Base-by-base conservation (phyloP, 2,888 invertebrate species). In the Apotomis capreana region DNA sequence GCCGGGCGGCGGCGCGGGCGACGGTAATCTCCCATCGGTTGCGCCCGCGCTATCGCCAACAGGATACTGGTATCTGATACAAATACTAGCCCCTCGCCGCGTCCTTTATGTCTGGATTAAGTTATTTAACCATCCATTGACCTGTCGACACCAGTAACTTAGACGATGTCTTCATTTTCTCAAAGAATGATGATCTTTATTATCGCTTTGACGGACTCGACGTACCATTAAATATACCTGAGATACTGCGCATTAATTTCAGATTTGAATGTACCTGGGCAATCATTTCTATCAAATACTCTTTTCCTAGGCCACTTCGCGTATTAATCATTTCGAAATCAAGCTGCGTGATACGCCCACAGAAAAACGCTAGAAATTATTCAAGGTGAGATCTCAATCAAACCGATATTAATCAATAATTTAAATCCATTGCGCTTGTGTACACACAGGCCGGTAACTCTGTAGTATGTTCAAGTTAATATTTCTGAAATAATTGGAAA, bases 91-190 rank as follows among this genome's bases (percentile, higher is more conserved):
- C 81, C 77, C 77, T 77, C 80, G 76, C 75, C 76, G 77, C 79
- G 81, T 84, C 82, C 86, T 87, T 86, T 85, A 85, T 83, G 79
- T 79, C 78, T 74, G 63, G 82, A 87, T 87, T 81, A 86, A 88
- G 87, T 83, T 86, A 86, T 88, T 86, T 81, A 78, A 79, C 78
- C 78, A 76, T 78, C 78, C 78, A 84, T 83, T 81, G 81, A 76
- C 70, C 73, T 78, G 77, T 79, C 77, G 73, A 75, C 79, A 78
- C 68, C 69, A 26, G 9, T 55, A 9, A 49, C 49, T 49, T 49
- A 49, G n/a, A 37, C 49, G 26, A 67, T 26, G 40, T 52, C 62
- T 52, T 54, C 40, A 55, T n/a, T 46, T n/a, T 12, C 54, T 40
- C 49, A 10, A 57, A 65, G 55, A 57, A 26, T 65, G 26, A 46